phyloP scores from a whole-genome alignment of 2,888 invertebrate genomes.

The Lithophane leautieri region DNA sequence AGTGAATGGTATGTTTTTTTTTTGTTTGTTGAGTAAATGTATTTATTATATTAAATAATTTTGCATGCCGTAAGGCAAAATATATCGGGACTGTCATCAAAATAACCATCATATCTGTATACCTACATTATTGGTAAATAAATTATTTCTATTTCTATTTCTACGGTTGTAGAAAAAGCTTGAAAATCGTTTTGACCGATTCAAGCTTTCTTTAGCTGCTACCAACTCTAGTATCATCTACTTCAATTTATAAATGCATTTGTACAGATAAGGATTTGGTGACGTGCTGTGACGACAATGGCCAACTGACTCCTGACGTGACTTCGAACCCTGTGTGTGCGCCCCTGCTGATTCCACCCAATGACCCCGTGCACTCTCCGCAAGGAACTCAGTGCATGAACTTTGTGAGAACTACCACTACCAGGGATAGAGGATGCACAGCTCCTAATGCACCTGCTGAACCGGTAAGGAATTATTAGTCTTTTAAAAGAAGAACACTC shows the following conservation, averaged over 20 bases:
- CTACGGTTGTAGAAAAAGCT: constrained; percentile 12
- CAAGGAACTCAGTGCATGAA: constrained; percentile 92
- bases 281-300: constrained; percentile 83
- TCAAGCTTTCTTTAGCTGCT: not conserved
- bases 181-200: constrained; percentile 36
- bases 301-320: constrained; percentile 76
- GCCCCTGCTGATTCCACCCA: constrained; percentile 81
- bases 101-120: too few relatives aligned
- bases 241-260: not conserved
- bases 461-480: constrained; percentile 89
- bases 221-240: too few relatives aligned
- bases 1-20: too few relatives aligned
- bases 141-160: too few relatives aligned
- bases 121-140: too few relatives aligned
- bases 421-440: constrained; percentile 92
- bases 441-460: constrained; percentile 92
- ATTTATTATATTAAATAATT: too few relatives aligned
- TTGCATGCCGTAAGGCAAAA: too few relatives aligned
- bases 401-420: constrained; percentile 93
- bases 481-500: not conserved
- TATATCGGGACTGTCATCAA: too few relatives aligned
- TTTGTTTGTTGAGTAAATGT: too few relatives aligned
- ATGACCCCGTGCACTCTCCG: constrained; percentile 85
- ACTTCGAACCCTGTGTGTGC: constrained; percentile 81
- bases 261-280: constrained; percentile 78